Evolutionary conservation across 2,888 invertebrate genomes (phyloP).

Genomic region (Capitulum mitella): DNA sequence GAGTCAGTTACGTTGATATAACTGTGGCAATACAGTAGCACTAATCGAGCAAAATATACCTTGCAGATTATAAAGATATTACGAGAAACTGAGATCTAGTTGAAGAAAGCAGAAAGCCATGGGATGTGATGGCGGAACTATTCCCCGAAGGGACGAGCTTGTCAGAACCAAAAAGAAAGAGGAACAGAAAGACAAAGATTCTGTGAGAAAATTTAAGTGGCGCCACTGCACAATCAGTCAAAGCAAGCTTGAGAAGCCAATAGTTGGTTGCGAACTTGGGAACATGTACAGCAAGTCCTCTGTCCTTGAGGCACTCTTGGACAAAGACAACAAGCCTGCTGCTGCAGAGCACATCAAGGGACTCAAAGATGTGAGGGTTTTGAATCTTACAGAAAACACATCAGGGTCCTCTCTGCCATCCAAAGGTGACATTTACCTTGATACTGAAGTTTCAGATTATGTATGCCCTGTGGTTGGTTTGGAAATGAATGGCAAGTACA

Average conservation of each 20-base stretch:
- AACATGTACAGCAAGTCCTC: conserved; percentile 88
- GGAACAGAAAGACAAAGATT: conserved; percentile 94
- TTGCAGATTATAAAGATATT: too few relatives aligned
- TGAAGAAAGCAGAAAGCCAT: too few relatives aligned
- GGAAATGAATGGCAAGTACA: conserved; percentile 91
- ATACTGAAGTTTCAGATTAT: conserved; percentile 59
- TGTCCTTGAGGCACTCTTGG: conserved; percentile 81
- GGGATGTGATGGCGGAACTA: conserved; percentile 97
- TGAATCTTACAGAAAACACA: conserved; percentile 20
- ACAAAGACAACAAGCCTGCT: conserved; percentile 52
- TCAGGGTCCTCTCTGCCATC: not conserved
- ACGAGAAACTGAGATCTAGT: too few relatives aligned
- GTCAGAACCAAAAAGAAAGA: conserved; percentile 83
- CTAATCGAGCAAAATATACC: too few relatives aligned
- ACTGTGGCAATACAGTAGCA: too few relatives aligned
- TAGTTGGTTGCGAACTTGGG: conserved; percentile 87
- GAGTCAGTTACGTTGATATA: too few relatives aligned
- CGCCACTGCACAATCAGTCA: conserved; percentile 87
- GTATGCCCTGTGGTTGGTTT: conserved; percentile 91
- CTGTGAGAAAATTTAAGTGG: conserved; percentile 90
- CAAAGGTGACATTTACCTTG: conserved; percentile 68
- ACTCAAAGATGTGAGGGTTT: conserved; percentile 40
- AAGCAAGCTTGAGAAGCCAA: conserved; percentile 70
- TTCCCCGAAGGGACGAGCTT: conserved; percentile 85
- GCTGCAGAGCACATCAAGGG: conserved; percentile 40